Percentiles rank a stretch among this genome's conserved stretches.
Conservation (phyloP, 1,140 invertebrate genomes). For the Zaprionus inermis region DNA sequence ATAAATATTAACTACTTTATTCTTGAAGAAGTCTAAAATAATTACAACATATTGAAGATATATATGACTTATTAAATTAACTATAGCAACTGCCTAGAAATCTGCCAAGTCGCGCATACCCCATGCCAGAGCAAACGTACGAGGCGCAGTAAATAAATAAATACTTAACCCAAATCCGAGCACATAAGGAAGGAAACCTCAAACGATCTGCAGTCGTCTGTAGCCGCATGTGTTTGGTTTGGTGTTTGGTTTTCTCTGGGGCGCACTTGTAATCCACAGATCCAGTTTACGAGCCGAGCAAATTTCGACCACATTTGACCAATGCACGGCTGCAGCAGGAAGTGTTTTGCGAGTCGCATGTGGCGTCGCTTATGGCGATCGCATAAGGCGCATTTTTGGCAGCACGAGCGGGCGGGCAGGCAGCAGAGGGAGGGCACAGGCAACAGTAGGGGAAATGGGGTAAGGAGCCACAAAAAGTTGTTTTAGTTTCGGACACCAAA, state of each 20-base stretch:
- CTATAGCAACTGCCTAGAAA: too few species aligned
- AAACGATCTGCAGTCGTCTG: constrained; percentile 18
- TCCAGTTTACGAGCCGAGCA: constrained; percentile 58
- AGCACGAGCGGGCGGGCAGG: constrained; percentile 15
- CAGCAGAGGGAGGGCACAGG: background rate
- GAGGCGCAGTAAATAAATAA: constrained; percentile 53
- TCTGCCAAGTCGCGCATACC: background rate
- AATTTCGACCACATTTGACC: constrained; percentile 64
- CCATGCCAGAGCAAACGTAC: constrained; percentile 1
- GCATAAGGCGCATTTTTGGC: constrained; percentile 50
- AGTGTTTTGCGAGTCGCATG: constrained; percentile 53
- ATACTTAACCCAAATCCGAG: constrained; percentile 71
- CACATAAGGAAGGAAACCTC: constrained; percentile 70
- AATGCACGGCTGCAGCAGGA: constrained; percentile 56
- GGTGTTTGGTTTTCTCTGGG: constrained; percentile 42
- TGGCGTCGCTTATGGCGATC: constrained; percentile 38
- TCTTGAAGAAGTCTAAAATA: too few species aligned
- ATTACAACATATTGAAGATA: too few species aligned
- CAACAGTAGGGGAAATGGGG: constrained; percentile 11
- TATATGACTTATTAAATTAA: background rate
- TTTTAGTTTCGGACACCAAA: constrained; percentile 63
- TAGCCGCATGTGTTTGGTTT: constrained; percentile 14
- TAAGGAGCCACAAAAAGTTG: constrained; percentile 50
- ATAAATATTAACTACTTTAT: too few species aligned
- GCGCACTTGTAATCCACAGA: constrained; percentile 48